Evolutionary conservation across 1,140 invertebrate genomes (phyloP).

Genomic region (Philotrypesis tridentata): DNA sequence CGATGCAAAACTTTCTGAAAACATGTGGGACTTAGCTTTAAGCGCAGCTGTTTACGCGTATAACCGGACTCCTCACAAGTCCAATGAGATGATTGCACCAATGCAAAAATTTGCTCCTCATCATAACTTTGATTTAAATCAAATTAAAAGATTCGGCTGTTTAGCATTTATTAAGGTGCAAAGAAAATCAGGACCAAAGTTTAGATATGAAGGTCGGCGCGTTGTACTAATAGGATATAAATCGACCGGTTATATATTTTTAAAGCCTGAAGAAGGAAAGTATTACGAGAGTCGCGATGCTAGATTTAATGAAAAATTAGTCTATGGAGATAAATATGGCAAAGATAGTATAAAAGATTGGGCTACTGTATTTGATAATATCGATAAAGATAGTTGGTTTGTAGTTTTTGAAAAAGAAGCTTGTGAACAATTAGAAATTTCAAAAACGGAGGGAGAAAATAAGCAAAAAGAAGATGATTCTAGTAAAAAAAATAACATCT

Average conservation of each 20-base stretch:
- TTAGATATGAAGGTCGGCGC: conserved; percentile 22
- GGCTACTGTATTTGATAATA: not conserved
- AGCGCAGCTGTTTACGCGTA: no score
- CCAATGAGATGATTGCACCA: no score
- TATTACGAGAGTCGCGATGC: no score
- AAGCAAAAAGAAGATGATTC: not conserved
- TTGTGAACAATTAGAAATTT: no score
- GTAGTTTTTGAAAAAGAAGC: not conserved
- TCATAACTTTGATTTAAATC: no score
- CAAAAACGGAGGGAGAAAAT: not conserved
- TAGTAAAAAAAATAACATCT: not conserved
- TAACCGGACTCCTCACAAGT: no score
- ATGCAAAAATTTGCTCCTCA: no score
- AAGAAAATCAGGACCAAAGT: conserved; percentile 47
- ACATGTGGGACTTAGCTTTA: conserved; percentile 63
- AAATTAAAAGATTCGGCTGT: no score
- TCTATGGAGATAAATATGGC: no score
- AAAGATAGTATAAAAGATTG: conserved; percentile 20
- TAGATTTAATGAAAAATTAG: no score
- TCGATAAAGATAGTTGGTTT: not conserved
- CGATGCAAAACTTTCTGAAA: conserved; percentile 54
- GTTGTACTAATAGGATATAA: conserved; percentile 50
- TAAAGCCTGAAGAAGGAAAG: conserved; percentile 40
- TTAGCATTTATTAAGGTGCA: conserved; percentile 49
- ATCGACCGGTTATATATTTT: conserved; percentile 49